A percentile compares a stretch with the other conserved stretches of the same genome.
These are phyloP conservation scores for Scytalopus superciliaris DNA, from an alignment of 2,113 vertebrate species.

Conservation along the genomic window DNA sequence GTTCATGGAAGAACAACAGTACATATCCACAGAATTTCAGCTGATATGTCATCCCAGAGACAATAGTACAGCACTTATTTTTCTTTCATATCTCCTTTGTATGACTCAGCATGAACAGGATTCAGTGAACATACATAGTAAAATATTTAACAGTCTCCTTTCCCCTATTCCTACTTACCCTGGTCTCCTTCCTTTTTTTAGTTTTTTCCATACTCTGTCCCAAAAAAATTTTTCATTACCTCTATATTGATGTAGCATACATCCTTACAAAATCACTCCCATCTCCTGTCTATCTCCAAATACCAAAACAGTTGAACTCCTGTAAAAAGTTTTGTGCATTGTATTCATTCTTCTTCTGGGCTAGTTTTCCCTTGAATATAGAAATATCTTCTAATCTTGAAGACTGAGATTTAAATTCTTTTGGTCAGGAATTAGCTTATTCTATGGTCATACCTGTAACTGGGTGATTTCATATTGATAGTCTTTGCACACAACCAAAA, in stretches of 20 bases:
- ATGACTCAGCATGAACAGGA: background rate
- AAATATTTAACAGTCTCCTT: background rate
- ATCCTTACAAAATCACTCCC: background rate
- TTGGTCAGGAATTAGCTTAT: background rate
- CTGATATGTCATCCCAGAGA: background rate
- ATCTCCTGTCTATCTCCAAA: background rate
- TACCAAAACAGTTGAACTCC: background rate
- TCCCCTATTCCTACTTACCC: background rate
- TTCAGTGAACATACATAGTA: background rate
- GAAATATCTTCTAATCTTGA: background rate
- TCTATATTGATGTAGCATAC: background rate
- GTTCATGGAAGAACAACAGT: background rate
- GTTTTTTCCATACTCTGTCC: background rate
- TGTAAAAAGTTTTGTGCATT: background rate
- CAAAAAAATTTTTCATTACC: background rate
- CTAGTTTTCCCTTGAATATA: background rate
- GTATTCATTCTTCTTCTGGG: background rate
- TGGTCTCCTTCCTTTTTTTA: background rate
- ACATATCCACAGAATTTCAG: background rate
- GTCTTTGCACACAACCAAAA: background rate
- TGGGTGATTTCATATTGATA: background rate
- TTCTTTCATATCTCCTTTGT: background rate
- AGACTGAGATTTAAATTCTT: background rate
- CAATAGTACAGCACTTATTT: background rate
- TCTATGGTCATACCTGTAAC: background rate